phyloP scores from a whole-genome alignment of 2,797 vertebrate species.

The Epinephelus coioides region DNA sequence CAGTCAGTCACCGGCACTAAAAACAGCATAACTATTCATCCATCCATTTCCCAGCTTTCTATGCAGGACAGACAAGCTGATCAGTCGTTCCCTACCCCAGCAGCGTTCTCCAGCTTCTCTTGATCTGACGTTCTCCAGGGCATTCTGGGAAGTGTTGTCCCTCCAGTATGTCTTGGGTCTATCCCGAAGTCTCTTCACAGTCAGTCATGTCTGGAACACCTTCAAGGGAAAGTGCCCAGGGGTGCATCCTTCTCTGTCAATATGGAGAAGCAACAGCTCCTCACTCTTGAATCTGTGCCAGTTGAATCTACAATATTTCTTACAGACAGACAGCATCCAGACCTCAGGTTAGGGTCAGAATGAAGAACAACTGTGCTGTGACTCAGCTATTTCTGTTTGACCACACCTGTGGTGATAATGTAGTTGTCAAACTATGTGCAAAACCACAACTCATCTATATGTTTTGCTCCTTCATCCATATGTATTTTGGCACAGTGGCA shows the following conservation, averaged over 20 bases:
- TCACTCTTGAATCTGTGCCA: slow-evolving; percentile 7
- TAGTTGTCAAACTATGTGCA: not conserved
- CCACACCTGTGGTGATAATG: not conserved
- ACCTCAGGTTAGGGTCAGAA: slow-evolving; percentile 7
- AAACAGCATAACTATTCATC: not conserved
- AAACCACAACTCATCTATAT: not conserved
- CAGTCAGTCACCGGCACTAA: not conserved
- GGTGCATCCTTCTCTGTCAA: slow-evolving; percentile 31
- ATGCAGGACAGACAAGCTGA: slow-evolving; percentile 20
- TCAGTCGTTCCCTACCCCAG: slow-evolving; percentile 14
- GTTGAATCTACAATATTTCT: slow-evolving; percentile 14
- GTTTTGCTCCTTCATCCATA: not conserved
- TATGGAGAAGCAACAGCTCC: slow-evolving; percentile 29
- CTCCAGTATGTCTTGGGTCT: slow-evolving; percentile 31
- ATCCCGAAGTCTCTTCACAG: slow-evolving; percentile 36
- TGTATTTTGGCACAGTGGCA: not conserved
- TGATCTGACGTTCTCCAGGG: slow-evolving; percentile 22
- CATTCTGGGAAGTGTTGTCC: slow-evolving; percentile 41
- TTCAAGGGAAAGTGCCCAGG: slow-evolving; percentile 31
- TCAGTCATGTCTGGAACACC: slow-evolving; percentile 45
- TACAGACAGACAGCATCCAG: not conserved
- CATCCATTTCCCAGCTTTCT: not conserved
- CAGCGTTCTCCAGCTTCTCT: slow-evolving; percentile 21
- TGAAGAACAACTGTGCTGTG: not conserved
- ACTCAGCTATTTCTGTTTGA: not conserved